Base-by-base conservation (phyloP, 2,113 vertebrate species). In the Mormyrus lacerda region DNA sequence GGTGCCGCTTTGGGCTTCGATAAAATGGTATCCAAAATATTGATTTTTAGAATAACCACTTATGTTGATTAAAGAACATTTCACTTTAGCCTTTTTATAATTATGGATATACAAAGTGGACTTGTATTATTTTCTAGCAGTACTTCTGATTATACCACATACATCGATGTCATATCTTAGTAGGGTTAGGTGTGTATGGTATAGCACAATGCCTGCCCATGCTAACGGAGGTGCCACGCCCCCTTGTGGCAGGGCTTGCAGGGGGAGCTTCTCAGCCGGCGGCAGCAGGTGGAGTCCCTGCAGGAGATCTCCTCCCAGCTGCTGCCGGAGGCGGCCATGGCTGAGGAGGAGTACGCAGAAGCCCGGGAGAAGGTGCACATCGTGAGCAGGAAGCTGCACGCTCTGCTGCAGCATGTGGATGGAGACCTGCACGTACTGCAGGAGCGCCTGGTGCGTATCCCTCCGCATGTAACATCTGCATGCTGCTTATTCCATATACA, bases 301-400 rank as follows among this genome's bases (percentile, higher is more conserved):
- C 96, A 97, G 90, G 96, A 97, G n/a, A 95, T 99, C 91, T 95
- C 96, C 89, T 90, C 93, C 55, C 94, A 95, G 93, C 95, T 99
- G 86, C 95, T 97, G 55, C 92, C 94, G 0, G 95, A 96, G 69
- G 95, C 94, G 0, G 91, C 92, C 31, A 42, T 79, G 73, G 73
- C 31, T 0, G 93, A 90, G 0, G 96, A 95, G 50, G 95, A 96
- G 35, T 95, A 94, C 13, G 58, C 87, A 4, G 97, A 99, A 91
- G 96, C 96, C 24, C 93, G 92, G 85, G 97, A 99, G 94, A 97
- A 98, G 87, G 94, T 98, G 9, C 96, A 96, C 1, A 97, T 97
- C 65, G 97, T 97, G 2, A 93, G 92, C 31, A 95, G 91, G n/a
- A 99, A 98, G 89, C 92, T 98, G 91, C 95, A 92, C 82, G 90